Conservation (phyloP, 2,888 invertebrate species). For the Lasioglossum calceatum region DNA sequence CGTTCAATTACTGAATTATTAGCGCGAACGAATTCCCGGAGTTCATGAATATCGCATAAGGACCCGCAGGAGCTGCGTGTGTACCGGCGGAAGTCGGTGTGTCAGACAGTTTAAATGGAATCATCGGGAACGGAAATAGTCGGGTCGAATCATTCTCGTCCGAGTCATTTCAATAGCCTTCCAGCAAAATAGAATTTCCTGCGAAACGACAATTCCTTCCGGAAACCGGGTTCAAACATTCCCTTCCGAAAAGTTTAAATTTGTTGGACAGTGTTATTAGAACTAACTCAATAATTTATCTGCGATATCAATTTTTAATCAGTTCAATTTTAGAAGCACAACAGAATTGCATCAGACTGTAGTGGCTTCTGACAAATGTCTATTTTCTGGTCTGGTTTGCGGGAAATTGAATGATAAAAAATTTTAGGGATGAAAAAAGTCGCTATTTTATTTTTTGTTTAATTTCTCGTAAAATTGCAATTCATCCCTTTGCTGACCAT, state of each 20-base stretch:
- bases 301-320: background rate
- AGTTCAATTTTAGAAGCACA: too few relatives aligned
- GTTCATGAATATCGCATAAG: slow-evolving; percentile 24
- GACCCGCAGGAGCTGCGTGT: slow-evolving; percentile 15
- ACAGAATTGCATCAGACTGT: too few relatives aligned
- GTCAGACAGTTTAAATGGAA: slow-evolving; percentile 8
- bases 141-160: slow-evolving; percentile 13
- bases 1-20: slow-evolving; percentile 14
- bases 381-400: too few relatives aligned
- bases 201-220: slow-evolving; percentile 13
- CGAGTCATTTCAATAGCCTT: slow-evolving; percentile 30
- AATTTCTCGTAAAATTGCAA: too few relatives aligned
- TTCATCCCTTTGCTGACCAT: too few relatives aligned
- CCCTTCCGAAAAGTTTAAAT: background rate
- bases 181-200: slow-evolving; percentile 30
- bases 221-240: background rate
- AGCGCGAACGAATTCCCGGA: background rate
- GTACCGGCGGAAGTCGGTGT: slow-evolving; percentile 6
- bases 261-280: too few relatives aligned
- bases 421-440: too few relatives aligned
- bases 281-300: background rate
- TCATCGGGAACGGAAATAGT: slow-evolving; percentile 9
- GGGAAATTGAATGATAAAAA: too few relatives aligned
- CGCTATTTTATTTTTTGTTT: too few relatives aligned
- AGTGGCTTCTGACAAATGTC: too few relatives aligned